Base-by-base conservation (phyloP, 2,113 vertebrate species). In the Ictidomys tridecemlineatus region DNA sequence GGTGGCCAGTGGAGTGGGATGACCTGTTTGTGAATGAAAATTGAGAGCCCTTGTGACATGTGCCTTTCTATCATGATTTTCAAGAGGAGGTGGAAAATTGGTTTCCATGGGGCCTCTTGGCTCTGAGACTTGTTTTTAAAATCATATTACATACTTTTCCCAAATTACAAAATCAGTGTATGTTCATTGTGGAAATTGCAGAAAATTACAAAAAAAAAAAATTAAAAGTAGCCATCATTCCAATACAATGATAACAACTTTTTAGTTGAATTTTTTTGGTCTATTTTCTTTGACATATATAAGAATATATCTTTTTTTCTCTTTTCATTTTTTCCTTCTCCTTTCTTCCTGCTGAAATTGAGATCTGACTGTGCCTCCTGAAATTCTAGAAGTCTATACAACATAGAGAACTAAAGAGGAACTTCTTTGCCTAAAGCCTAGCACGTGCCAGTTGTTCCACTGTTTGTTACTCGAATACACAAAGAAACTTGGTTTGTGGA, bases 211-310 rank as follows among this genome's bases (percentile, higher is more conserved):
- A 53, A 53, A 45, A 84, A 89, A n/a, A 77, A 91, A 82, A 91
- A 94, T 56, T 34, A 79, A 94, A 85, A 63, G 30, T 39, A 48
- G 5, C 87, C 34, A 51, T 83, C 30, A 93, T 79, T 92, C n/a
- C n/a, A 90, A n/a, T 70, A 30, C 20, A 34, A 56, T 48, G 18
- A 26, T 70, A 82, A 20, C 30, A 65, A 42, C 39, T 85, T 84
- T 96, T 93, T 91, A 82, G 42, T 70, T 93, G 39, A 89, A 87
- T 10, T 32, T 37, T 97, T 97, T 95, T 37, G 22, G 4, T 73
- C 51, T 84, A 13, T 32, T 67, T 73, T 61, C 61, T 70, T 12
- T 53, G n/a, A 24, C n/a, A 11, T 58, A 37, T 45, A 32, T 42
- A 45, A 30, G 48, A 39, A 2, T 53, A 53, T 56, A 26, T 63